phyloP scores from a whole-genome alignment of 2,113 vertebrate species.

The Mus spicilegus region DNA sequence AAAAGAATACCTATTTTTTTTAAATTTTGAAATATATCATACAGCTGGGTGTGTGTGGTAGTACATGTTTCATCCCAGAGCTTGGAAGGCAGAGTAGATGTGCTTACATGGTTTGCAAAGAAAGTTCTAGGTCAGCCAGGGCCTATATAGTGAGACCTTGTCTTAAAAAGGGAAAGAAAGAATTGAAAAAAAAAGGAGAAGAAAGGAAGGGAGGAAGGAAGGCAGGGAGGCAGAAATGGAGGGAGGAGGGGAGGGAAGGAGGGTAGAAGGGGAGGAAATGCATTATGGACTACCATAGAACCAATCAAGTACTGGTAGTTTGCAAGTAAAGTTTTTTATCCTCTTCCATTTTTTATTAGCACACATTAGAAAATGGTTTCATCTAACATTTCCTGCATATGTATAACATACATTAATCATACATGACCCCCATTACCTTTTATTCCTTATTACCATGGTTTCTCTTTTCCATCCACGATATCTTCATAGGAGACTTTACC shows the following conservation, averaged over 20 bases:
- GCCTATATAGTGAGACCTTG: neutral
- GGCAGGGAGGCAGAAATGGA: too few species aligned
- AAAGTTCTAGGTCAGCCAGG: neutral
- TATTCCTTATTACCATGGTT: neutral
- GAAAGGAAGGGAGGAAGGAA: neutral
- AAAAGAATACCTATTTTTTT: neutral
- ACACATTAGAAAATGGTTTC: neutral
- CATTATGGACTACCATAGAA: neutral
- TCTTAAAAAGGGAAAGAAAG: neutral
- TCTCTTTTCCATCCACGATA: neutral
- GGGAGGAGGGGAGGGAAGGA: neutral
- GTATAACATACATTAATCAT: neutral
- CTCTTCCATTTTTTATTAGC: neutral
- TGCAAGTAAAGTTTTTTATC: neutral
- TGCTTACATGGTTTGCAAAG: neutral
- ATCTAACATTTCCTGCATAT: neutral
- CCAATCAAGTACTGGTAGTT: neutral
- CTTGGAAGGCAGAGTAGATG: neutral
- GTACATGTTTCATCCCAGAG: neutral
- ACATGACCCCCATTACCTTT: neutral
- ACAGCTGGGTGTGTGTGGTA: neutral
- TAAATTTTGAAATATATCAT: neutral
- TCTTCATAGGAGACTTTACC: neutral
- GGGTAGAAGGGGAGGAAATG: neutral
- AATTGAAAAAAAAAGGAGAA: neutral